Evolutionary conservation across 2,113 vertebrate genomes (phyloP).

Genomic region (Protomyctophum bolini): DNA sequence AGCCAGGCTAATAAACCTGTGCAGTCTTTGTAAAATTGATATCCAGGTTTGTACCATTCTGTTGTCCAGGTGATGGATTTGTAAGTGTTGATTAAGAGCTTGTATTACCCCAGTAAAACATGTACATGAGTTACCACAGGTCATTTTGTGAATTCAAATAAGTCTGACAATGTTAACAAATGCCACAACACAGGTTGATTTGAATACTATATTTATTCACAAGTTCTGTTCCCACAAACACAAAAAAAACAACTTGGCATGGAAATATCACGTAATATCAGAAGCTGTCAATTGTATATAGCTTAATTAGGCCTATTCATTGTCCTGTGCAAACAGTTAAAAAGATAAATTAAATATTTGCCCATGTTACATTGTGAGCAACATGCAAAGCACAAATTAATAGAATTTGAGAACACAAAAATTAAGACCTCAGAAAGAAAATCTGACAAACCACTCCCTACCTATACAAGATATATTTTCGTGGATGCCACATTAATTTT

Average conservation of each 20-base stretch:
- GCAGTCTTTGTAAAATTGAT: constrained; percentile 16
- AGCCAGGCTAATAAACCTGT: too few species aligned
- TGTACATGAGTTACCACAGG: neutral
- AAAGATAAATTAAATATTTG: constrained; percentile 59
- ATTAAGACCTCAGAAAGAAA: constrained; percentile 34
- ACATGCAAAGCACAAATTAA: constrained; percentile 65
- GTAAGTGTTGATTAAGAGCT: neutral
- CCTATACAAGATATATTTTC: constrained; percentile 36
- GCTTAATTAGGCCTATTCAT: constrained; percentile 31
- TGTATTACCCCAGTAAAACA: neutral
- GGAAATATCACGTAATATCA: constrained; percentile 32
- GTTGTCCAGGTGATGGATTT: constrained; percentile 21
- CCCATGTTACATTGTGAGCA: constrained; percentile 70
- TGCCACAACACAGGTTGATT: constrained; percentile 16
- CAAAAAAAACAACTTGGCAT: constrained; percentile 56
- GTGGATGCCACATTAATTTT: constrained; percentile 43
- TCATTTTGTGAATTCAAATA: neutral
- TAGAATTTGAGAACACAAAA: constrained; percentile 46
- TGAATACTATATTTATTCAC: constrained; percentile 64
- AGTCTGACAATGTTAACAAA: constrained; percentile 3
- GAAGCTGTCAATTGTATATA: constrained; percentile 41
- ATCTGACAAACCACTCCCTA: constrained; percentile 22
- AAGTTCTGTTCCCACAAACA: constrained; percentile 61
- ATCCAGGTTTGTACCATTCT: constrained; percentile 18
- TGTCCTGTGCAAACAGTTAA: constrained; percentile 53